Evolutionary conservation across 2,888 invertebrate genomes (phyloP).

Genomic region (Diadegma fenestrale): DNA sequence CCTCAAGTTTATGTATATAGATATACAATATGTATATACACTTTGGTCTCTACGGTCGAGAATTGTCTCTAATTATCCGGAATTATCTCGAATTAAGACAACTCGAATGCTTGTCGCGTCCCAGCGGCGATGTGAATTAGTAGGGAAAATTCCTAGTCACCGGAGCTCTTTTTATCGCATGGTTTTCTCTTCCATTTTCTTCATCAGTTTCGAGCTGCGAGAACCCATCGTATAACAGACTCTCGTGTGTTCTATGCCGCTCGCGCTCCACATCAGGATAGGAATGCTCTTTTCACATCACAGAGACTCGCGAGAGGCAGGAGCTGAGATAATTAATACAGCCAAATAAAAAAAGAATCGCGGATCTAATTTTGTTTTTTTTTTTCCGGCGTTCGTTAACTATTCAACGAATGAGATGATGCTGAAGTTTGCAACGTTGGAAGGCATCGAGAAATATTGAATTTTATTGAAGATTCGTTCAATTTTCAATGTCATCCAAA

Average conservation of each 20-base stretch:
- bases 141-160: slow-evolving; percentile 39
- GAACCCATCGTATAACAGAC: not conserved
- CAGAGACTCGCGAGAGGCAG: not conserved
- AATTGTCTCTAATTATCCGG: slow-evolving; percentile 65
- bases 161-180: slow-evolving; percentile 11
- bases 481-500: too few species aligned
- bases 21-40: slow-evolving; percentile 10
- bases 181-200: slow-evolving; percentile 7
- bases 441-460: too few species aligned
- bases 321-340: slow-evolving; percentile 56
- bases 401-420: slow-evolving; percentile 43
- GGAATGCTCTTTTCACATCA: slow-evolving; percentile 17
- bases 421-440: too few species aligned
- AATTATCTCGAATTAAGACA: slow-evolving; percentile 68
- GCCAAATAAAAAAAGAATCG: slow-evolving; percentile 37
- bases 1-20: not conserved
- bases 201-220: slow-evolving; percentile 7
- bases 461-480: too few species aligned
- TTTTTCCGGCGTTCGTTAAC: slow-evolving; percentile 5
- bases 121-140: slow-evolving; percentile 37
- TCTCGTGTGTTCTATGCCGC: not conserved
- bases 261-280: slow-evolving; percentile 12
- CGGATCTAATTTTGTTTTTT: slow-evolving; percentile 34
- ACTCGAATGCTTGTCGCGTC: slow-evolving; percentile 55
- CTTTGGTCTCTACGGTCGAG: not conserved